phyloP scores from a whole-genome alignment of 2,113 vertebrate genomes.

The Chiloscyllium plagiosum region DNA sequence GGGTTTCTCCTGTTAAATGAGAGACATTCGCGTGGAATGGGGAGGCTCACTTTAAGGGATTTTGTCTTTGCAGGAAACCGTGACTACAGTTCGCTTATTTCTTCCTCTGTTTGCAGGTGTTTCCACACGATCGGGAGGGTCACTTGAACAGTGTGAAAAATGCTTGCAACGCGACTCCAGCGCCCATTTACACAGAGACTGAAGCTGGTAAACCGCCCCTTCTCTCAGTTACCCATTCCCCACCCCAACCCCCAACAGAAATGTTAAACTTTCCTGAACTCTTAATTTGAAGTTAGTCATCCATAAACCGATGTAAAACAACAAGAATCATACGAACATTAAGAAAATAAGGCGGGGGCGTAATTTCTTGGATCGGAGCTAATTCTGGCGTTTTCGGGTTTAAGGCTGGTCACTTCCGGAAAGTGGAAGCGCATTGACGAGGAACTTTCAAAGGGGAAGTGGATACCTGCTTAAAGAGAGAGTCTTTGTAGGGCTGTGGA shows the following conservation, averaged over 20 bases:
- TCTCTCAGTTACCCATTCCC: not conserved
- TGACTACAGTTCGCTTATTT: slow-evolving; percentile 44
- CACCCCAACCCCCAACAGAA: not conserved
- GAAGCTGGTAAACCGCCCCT: slow-evolving; percentile 64
- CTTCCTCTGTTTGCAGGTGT: slow-evolving; percentile 63
- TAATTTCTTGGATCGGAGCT: not conserved
- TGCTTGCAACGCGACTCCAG: slow-evolving; percentile 49
- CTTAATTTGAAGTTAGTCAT: not conserved
- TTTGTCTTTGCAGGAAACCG: not conserved
- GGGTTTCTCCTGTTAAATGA: not conserved
- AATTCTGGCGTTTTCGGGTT: not conserved
- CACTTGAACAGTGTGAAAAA: slow-evolving; percentile 56
- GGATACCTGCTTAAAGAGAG: not conserved
- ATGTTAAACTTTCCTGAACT: not conserved
- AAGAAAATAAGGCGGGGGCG: not conserved
- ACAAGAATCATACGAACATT: not conserved
- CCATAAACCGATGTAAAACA: too few relatives aligned
- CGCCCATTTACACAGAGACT: slow-evolving; percentile 60
- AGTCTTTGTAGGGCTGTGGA: not conserved
- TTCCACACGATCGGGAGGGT: slow-evolving; percentile 65
- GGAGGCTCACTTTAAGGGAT: not conserved
- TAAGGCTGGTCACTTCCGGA: not conserved
- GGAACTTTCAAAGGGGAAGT: not conserved
- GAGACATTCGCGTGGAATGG: too few relatives aligned
- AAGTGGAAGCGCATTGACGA: not conserved